Evolutionary conservation across 2,888 invertebrate genomes (phyloP).

Genomic region (Tinea semifulvella): DNA sequence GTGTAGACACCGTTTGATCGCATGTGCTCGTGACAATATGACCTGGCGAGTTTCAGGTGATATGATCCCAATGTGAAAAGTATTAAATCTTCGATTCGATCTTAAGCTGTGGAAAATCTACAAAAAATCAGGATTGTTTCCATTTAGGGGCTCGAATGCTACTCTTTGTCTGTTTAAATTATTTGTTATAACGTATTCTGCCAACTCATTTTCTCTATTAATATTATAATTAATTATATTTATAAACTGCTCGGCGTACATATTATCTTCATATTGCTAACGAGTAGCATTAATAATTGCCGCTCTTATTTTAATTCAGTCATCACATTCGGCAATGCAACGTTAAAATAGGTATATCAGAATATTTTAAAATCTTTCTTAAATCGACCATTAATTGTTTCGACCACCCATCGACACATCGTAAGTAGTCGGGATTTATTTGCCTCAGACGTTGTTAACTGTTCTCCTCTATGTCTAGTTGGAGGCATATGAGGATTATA

Average conservation of each 20-base stretch:
- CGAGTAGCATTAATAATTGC: slow-evolving; percentile 4
- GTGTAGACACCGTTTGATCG: slow-evolving; percentile 4
- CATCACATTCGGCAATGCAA: background rate
- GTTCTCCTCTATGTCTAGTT: background rate
- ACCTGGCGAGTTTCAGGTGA: slow-evolving; percentile 18
- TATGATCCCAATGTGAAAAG: slow-evolving; percentile 19
- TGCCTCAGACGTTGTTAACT: background rate
- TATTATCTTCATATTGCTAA: background rate
- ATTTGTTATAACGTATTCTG: background rate
- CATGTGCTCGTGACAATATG: slow-evolving; percentile 20
- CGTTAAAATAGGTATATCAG: slow-evolving; percentile 7
- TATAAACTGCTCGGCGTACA: background rate
- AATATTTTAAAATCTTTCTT: slow-evolving; percentile 14
- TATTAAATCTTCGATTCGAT: slow-evolving; percentile 15
- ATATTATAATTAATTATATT: background rate
- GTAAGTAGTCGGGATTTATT: background rate
- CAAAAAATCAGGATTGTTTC: slow-evolving; percentile 8
- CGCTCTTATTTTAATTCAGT: background rate
- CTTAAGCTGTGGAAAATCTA: slow-evolving; percentile 13
- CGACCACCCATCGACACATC: slow-evolving; percentile 5
- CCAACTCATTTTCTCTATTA: slow-evolving; percentile 7
- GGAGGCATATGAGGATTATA: slow-evolving; percentile 5
- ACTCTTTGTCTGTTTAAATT: slow-evolving; percentile 15
- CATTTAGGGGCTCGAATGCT: slow-evolving; percentile 17
- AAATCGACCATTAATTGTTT: slow-evolving; percentile 2